Base-by-base conservation (phyloP, 2,888 invertebrate species). In the Druceiella hillmani region DNA sequence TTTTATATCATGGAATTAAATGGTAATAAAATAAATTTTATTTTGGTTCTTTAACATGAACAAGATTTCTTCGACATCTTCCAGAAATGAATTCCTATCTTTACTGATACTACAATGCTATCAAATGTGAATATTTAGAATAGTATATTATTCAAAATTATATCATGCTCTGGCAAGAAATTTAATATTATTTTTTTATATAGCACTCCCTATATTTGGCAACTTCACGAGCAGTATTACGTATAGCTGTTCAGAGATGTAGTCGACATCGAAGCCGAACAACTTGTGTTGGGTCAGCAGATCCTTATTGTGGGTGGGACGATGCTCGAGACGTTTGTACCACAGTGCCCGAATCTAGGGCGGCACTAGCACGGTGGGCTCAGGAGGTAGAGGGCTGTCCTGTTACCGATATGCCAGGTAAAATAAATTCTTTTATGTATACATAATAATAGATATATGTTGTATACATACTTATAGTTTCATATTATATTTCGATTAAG, bases 251-350 rank as follows among this genome's bases (percentile, higher is more conserved):
- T 1, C 79, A 85, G 44, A 83, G 89, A 27, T 94, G 94, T 54
- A 66, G 70, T 17, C 76, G 91, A 2, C 86, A 88, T 60, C 69
- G 68, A 5, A 79, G 79, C 4, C 74, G 78, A 33, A 65, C 76
- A 5, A 79, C 83, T 4, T 94, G 94, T 58, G 57, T 87, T 26
- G 83, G 83, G 50, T 83, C 92, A 0, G 85, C 84, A 64, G 94
- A 95, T 64, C 94, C 94, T 0, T 92, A 94, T 58, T 95, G 95
- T 60, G 94, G 92, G 0, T 95, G 94, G 94, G 83, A 93, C 62
- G 83, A 84, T 47, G 71, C 79, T 3, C 64, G 78, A 9, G 81
- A 87, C 48, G 65, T 70, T 12, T 94, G 94, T 55, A 79, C 83
- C 1, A 66, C 78, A 0, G 80, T 87, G 0, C 85, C 87, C 1